Conservation (phyloP, 2,113 vertebrate species). For the Chamaea fasciata region DNA sequence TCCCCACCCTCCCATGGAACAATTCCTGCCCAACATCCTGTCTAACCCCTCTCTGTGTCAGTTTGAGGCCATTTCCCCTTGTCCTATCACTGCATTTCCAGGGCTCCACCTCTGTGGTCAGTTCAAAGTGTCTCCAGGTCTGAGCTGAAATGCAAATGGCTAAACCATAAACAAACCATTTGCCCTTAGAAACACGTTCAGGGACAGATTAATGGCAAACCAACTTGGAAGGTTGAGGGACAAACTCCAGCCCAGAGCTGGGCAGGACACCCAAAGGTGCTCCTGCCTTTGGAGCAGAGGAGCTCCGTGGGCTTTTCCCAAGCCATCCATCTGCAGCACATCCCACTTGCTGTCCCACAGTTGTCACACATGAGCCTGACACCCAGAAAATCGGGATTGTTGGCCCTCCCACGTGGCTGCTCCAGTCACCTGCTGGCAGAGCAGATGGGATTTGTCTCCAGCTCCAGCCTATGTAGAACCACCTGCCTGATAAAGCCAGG, state of each 20-base stretch:
- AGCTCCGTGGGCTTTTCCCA: neutral
- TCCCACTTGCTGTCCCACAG: neutral
- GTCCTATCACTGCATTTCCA: neutral
- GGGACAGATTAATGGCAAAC: neutral
- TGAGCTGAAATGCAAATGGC: neutral
- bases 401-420: neutral
- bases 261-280: neutral
- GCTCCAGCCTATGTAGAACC: neutral
- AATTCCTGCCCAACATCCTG: no score
- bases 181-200: neutral
- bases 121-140: neutral
- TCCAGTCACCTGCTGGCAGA: neutral
- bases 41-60: no score
- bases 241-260: neutral
- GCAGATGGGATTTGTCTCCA: slow-evolving; percentile 10
- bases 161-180: neutral
- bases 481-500: neutral
- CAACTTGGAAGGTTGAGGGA: neutral
- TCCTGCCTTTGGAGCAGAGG: neutral
- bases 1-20: no score
- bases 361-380: neutral
- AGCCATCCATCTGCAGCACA: neutral
- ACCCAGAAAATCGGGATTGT: neutral
- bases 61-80: neutral
- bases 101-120: neutral